Evolutionary conservation across 2,113 vertebrate species (phyloP), one percentile per base, ranked within the genome.

Genomic region (Propithecus coquereli): DNA sequence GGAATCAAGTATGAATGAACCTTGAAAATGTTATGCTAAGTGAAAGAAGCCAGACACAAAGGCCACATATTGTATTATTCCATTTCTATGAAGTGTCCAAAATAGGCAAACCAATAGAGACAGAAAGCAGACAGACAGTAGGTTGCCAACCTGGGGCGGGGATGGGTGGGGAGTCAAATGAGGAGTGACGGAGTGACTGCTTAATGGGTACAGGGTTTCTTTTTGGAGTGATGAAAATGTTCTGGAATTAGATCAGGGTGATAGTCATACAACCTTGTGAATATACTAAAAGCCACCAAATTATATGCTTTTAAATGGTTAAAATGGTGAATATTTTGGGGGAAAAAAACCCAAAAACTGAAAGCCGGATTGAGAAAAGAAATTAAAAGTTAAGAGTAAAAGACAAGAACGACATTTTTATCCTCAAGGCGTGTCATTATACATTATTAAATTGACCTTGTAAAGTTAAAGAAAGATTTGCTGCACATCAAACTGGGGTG

Each of bases 351-450:
- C 25, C 23, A 11, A 91, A 94, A 97, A 87, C 59, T 73, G 79
- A 96, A 97, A 92, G 74, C 83, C 82, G 71, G 74, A 93, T 87
- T 97, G 83, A 76, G 87, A 94, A 85, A 96, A 65, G 43, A 96
- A 97, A 96, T 96, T 94, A 93, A 97, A 92, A 97, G 80, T 95
- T 96, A 94, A 90, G 89, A 95, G 84, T 91, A 77, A 97, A 95
- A 92, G 94, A 89, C 66, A 92, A 73, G 32, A 71, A 95, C 71
- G 68, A 90, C 63, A 93, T 70, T 95, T 96, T 87, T 80, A 95
- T 83, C 32, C 54, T 34, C n/a, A 91, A 34, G 12, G 32, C 22
- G 54, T 59, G 23, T 85, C 23, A 63, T 22, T 37, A 66, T 65
- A 23, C 17, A 90, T 90, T 89, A 50, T 61, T 89, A 63, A 85